Evolutionary conservation across 1,140 invertebrate genomes (phyloP).

Genomic region (Geopemphigus sp.): DNA sequence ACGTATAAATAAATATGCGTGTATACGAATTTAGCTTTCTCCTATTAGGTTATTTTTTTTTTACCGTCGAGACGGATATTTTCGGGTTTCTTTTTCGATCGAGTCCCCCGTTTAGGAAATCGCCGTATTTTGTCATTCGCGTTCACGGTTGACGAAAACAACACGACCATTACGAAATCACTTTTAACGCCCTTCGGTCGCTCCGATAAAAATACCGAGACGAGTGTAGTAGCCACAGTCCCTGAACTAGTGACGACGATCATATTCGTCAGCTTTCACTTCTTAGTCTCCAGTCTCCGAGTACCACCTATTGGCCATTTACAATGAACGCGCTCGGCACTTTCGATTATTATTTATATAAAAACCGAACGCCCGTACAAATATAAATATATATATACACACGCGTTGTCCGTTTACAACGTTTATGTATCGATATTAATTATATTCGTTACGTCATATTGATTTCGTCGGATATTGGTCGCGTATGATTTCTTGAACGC

Average conservation of each 20-base stretch:
- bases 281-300: neutral
- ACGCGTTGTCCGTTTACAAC: neutral
- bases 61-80: no score
- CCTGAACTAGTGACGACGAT: neutral
- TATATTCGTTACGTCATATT: neutral
- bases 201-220: neutral
- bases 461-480: neutral
- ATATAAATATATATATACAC: slow-evolving; percentile 1
- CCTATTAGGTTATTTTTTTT: no score
- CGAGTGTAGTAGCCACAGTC: neutral
- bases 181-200: neutral
- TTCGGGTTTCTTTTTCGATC: no score
- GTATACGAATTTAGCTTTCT: no score
- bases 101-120: no score
- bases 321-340: neutral
- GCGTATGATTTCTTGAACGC: neutral
- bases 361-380: neutral
- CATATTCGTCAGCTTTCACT: slow-evolving; percentile 17
- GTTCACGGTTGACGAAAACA: neutral
- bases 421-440: neutral
- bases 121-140: no score
- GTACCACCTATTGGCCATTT: neutral
- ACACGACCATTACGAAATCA: neutral
- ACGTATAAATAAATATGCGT: no score
- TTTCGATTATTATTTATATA: slow-evolving; percentile 23